Evolutionary conservation across 1,140 invertebrate species (phyloP).

Genomic region (Sinella curviseta): DNA sequence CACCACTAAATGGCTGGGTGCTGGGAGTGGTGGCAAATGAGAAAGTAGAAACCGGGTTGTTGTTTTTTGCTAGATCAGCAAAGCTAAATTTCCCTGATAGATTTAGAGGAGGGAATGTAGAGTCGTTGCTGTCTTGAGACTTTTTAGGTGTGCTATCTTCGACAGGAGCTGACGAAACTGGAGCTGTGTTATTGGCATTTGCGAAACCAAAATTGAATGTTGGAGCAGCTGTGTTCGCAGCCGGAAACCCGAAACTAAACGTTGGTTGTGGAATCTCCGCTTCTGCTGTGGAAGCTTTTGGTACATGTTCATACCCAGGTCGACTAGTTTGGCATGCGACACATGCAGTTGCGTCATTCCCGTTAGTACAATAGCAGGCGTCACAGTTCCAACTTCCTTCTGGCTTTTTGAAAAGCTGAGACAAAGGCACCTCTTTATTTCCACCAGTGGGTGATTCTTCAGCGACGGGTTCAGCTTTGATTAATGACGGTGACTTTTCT

Average conservation of each 20-base stretch:
- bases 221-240: neutral
- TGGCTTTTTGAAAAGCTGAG: conserved; percentile 66
- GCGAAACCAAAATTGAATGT: neutral
- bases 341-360: conserved; percentile 62
- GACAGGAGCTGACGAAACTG: neutral
- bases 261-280: neutral
- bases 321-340: conserved; percentile 64
- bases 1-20: neutral
- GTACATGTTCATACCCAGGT: conserved; percentile 50
- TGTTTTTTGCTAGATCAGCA: conserved; percentile 4
- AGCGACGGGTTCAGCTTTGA: neutral
- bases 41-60: neutral
- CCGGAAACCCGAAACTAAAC: conserved; percentile 11
- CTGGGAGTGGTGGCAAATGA: neutral
- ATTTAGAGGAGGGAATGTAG: conserved; percentile 6
- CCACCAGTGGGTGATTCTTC: neutral
- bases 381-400: conserved; percentile 78
- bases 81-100: neutral
- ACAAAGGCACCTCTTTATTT: conserved; percentile 49
- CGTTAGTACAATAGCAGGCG: conserved; percentile 75
- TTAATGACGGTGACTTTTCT: neutral
- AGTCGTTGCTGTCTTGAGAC: neutral
- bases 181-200: neutral
- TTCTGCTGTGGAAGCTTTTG: neutral
- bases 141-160: neutral